phyloP scores from a whole-genome alignment of 1,140 invertebrate species.

The Drosophila bocki region DNA sequence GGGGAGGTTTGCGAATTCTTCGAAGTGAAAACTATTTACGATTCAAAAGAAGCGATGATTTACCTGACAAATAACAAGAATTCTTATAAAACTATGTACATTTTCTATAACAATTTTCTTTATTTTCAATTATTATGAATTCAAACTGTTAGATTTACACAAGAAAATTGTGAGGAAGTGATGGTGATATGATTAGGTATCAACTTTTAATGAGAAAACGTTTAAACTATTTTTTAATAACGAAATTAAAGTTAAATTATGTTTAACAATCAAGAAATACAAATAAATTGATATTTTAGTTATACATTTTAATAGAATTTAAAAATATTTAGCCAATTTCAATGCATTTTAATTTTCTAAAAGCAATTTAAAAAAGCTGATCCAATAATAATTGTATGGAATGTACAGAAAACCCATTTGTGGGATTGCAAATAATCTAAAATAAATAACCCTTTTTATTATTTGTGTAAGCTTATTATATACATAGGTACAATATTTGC shows the following conservation, averaged over 20 bases:
- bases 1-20: background rate
- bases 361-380: too few species aligned
- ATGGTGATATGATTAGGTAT: background rate
- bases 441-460: background rate
- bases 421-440: background rate
- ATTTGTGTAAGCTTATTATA: too few species aligned
- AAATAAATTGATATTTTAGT: too few species aligned
- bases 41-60: constrained; percentile 8
- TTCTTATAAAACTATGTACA: background rate
- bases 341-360: background rate
- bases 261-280: too few species aligned
- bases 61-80: background rate
- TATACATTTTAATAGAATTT: background rate
- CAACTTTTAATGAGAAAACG: too few species aligned
- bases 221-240: background rate
- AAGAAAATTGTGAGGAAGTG: background rate
- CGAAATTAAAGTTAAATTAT: background rate
- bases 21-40: constrained; percentile 8
- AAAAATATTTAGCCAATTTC: background rate
- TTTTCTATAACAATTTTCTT: background rate
- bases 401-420: background rate
- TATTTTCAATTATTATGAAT: background rate
- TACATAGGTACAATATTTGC: too few species aligned
- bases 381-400: too few species aligned
- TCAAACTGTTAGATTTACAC: background rate